A percentile compares a stretch with the other conserved stretches of the same genome.
Conservation (phyloP, 2,888 invertebrate species). For the Incurvaria masculella region DNA sequence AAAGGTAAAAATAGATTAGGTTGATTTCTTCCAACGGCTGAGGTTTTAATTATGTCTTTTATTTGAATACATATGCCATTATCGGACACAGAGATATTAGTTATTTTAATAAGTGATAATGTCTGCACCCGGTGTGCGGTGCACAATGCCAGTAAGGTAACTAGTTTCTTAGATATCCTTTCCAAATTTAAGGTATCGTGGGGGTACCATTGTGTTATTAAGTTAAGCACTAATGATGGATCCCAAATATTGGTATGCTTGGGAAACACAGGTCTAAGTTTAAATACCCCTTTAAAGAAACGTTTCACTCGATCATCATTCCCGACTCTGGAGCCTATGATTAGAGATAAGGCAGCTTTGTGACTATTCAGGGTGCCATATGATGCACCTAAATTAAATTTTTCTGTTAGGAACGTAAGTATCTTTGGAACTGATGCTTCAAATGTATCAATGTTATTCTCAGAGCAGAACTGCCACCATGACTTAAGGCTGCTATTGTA, state of each 20-base stretch:
- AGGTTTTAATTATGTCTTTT: slow-evolving; percentile 4
- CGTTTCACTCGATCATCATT: neutral
- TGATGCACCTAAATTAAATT: neutral
- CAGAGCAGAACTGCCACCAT: slow-evolving; percentile 1
- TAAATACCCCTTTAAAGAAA: slow-evolving; percentile 2
- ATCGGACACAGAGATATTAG: neutral
- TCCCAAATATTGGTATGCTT: slow-evolving; percentile 2
- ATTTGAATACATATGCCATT: neutral
- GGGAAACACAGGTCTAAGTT: neutral
- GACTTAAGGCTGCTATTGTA: slow-evolving; percentile 1
- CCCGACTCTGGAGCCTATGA: neutral
- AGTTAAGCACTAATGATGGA: neutral
- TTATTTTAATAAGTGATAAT: neutral
- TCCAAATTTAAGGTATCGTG: neutral
- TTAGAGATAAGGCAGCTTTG: neutral
- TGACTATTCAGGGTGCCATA: slow-evolving; percentile 1
- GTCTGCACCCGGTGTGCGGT: slow-evolving; percentile 4
- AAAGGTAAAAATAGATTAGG: slow-evolving; percentile 1
- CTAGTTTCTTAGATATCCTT: neutral
- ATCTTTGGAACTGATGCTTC: neutral
- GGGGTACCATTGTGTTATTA: neutral
- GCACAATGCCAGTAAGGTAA: neutral
- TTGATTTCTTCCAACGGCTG: neutral
- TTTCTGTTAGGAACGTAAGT: neutral
- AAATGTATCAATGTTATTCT: neutral